Base-by-base conservation (phyloP, 2,888 invertebrate genomes). In the Itoplectis maculator region DNA sequence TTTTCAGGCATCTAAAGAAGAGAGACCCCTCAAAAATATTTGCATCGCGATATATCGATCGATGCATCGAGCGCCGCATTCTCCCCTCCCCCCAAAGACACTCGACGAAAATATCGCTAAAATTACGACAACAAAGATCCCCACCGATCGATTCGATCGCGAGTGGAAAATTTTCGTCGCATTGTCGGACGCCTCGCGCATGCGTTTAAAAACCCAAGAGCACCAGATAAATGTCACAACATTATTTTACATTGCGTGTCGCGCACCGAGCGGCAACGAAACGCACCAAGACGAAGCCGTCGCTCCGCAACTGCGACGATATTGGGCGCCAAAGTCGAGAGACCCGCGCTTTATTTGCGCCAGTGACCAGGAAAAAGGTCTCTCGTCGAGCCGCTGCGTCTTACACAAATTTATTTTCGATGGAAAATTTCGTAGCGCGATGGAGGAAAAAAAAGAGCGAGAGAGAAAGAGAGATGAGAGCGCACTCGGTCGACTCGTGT, bases 371-470 rank as follows among this genome's bases (percentile, higher is more conserved):
- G 18, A 59, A 2, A 5, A 72, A 47, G 7, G 23, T 45, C 45
- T 1, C 18, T 7, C 5, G 35, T 6, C 0, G 18, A 23, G 9
- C 68, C 74, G 18, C 18, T 1, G 18, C 51, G 51, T 6, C 7
- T 40, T 37, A 35, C 29, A 66, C 66, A 42, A 37, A 68, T 56
- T 69, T 74, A 61, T 79, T 75, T 59, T 45, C 63, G 56, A 63
- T 80, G 80, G 83, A 83, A 83, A 83, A 73, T 83, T 83, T 80
- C 49, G 76, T 66, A 13, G 51, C 40, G 35, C 35, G 23, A 51
- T 18, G 18, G 35, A 15, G 7, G 29, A 59, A 59, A 59, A 11
- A 23, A 29, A 59, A 56, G 13, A 29, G n/a, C 29, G 29, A 20
- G 29, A 7, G 35, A 61, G 37, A 54, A 66, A 77, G 51, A 47